phyloP scores from a whole-genome alignment of 2,113 vertebrate species.

The Pelmatolapia mariae region DNA sequence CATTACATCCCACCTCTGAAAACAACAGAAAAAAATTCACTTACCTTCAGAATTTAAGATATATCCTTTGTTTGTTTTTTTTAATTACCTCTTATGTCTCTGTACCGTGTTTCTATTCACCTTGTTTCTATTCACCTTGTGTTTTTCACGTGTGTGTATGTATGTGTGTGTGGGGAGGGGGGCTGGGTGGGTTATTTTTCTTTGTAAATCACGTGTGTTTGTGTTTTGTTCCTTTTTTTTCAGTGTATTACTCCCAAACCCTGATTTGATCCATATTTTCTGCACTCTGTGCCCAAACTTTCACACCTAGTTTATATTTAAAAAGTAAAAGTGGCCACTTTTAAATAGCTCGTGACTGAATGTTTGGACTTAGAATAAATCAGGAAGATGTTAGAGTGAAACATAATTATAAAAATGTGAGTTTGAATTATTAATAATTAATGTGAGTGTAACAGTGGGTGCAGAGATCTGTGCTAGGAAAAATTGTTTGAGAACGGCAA shows the following conservation, averaged over 20 bases:
- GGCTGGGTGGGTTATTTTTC: no score
- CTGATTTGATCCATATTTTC: not conserved
- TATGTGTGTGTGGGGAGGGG: no score
- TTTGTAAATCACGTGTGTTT: not conserved
- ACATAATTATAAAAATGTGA: not conserved
- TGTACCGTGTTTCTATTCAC: no score
- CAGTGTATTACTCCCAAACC: not conserved
- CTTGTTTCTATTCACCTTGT: no score
- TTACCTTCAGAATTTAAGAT: no score
- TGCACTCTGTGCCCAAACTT: not conserved
- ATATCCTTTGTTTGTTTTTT: no score
- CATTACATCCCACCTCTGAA: no score
- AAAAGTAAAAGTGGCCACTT: not conserved
- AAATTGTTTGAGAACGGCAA: not conserved
- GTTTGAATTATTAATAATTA: not conserved
- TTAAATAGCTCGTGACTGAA: not conserved
- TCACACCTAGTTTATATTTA: accelerated
- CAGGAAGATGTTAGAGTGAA: not conserved
- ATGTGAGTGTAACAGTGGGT: not conserved
- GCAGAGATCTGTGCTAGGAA: not conserved
- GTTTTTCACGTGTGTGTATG: no score
- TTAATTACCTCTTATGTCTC: no score
- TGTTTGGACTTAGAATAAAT: not conserved
- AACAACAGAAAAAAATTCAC: no score
- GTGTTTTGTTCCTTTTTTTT: not conserved